phyloP scores from a whole-genome alignment of 2,888 invertebrate genomes.

The Synanthedon andrenaeformis region DNA sequence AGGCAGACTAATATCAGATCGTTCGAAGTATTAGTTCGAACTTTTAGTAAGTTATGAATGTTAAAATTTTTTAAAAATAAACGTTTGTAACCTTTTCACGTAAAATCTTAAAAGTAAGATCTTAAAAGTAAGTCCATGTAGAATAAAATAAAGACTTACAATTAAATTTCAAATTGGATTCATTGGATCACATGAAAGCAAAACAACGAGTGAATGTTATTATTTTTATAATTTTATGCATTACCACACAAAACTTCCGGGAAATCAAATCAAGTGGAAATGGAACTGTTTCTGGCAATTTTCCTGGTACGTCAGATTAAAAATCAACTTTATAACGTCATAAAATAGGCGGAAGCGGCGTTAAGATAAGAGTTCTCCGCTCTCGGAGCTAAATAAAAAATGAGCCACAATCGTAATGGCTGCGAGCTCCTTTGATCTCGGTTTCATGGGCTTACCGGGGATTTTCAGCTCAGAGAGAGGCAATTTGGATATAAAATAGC shows the following conservation, averaged over 20 bases:
- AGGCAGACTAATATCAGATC: no score
- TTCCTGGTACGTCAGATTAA: slow-evolving; percentile 58
- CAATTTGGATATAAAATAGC: slow-evolving; percentile 65
- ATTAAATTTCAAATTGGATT: no score
- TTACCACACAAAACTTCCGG: not conserved
- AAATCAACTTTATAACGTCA: slow-evolving; percentile 70
- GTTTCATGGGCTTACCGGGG: slow-evolving; percentile 62
- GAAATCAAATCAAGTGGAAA: slow-evolving; percentile 21
- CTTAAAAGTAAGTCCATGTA: no score
- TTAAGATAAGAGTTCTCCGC: slow-evolving; percentile 60
- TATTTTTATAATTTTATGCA: no score
- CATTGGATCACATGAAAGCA: no score
- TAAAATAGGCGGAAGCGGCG: slow-evolving; percentile 54
- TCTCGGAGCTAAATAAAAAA: slow-evolving; percentile 62
- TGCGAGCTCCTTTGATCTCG: slow-evolving; percentile 62
- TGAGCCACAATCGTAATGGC: slow-evolving; percentile 69
- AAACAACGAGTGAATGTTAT: no score
- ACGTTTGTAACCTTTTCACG: no score
- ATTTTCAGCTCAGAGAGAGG: slow-evolving; percentile 49
- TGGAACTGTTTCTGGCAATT: slow-evolving; percentile 35
- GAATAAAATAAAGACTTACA: no score
- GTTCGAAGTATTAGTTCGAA: no score
- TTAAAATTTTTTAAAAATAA: no score
- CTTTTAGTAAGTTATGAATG: no score
- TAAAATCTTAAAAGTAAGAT: no score